Evolutionary conservation across 2,888 invertebrate species (phyloP).

Genomic region (Nysson spinosus): DNA sequence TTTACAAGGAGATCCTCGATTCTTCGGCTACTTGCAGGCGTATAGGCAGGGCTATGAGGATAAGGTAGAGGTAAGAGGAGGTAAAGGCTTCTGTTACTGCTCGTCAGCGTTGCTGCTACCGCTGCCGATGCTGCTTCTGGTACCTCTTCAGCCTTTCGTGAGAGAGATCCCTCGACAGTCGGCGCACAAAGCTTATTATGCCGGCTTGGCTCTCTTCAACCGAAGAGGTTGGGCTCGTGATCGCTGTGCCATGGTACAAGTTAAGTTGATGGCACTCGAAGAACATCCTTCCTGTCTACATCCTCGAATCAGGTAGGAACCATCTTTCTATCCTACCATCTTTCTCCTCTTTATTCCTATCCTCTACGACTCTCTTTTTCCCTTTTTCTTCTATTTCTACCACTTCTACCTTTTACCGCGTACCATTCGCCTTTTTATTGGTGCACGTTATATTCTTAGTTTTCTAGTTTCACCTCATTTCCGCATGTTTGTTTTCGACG

Average conservation of each 20-base stretch:
- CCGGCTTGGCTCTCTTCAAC: slow-evolving; percentile 60
- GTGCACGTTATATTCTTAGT: too few relatives aligned
- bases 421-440: neutral
- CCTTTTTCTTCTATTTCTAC: neutral
- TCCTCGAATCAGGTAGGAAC: slow-evolving; percentile 56
- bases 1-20: slow-evolving; percentile 56
- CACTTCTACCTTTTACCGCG: neutral
- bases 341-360: slow-evolving; percentile 17
- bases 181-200: slow-evolving; percentile 72
- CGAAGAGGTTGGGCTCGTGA: slow-evolving; percentile 54
- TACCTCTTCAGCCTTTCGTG: slow-evolving; percentile 50
- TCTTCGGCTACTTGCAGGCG: slow-evolving; percentile 56
- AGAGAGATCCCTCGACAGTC: slow-evolving; percentile 60
- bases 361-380: neutral
- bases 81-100: slow-evolving; percentile 47
- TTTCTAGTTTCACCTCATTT: too few relatives aligned
- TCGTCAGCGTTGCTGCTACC: slow-evolving; percentile 49
- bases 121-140: slow-evolving; percentile 49
- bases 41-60: slow-evolving; percentile 42
- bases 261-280: slow-evolving; percentile 71
- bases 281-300: slow-evolving; percentile 66
- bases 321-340: slow-evolving; percentile 42
- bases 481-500: too few relatives aligned
- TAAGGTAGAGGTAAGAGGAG: slow-evolving; percentile 22
- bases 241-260: slow-evolving; percentile 63